These are phyloP conservation scores for Salvator merianae DNA, from an alignment of 2,113 vertebrate species.

Conservation along the genomic window DNA sequence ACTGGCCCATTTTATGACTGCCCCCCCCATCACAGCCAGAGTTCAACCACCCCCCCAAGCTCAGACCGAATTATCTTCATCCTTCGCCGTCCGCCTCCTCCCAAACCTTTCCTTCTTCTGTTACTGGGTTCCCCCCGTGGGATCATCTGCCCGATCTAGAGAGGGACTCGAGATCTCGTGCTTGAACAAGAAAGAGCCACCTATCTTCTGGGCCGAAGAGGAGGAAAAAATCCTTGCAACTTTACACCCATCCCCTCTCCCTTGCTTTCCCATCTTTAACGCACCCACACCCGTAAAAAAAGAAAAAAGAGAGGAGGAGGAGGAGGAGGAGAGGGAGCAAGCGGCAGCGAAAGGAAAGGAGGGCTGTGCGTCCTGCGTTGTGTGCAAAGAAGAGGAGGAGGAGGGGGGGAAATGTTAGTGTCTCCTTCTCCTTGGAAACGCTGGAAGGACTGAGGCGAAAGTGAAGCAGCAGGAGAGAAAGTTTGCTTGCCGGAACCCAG, in stretches of 20 bases:
- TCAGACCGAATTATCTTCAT: no score
- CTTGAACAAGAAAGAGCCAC: not conserved
- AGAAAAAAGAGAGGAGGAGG: not conserved
- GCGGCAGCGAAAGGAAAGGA: not conserved
- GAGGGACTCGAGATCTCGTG: not conserved
- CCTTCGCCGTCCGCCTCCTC: not conserved
- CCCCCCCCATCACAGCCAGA: no score
- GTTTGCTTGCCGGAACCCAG: conserved; percentile 34
- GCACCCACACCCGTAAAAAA: not conserved
- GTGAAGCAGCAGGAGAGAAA: conserved; percentile 48
- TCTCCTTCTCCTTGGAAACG: conserved; percentile 5
- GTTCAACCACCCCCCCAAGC: no score
- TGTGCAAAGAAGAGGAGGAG: not conserved
- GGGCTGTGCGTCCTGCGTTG: not conserved
- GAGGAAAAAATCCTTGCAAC: conserved; percentile 21
- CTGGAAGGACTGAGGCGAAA: conserved; percentile 16
- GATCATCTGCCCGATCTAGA: not conserved
- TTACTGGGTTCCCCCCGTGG: not conserved
- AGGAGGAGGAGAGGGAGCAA: not conserved
- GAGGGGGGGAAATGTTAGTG: conserved; percentile 24
- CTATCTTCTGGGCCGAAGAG: not conserved
- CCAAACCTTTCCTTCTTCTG: not conserved
- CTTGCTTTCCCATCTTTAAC: not conserved
- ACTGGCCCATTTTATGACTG: no score
- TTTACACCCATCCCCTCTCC: not conserved